These are phyloP conservation scores for Karalla daura DNA, from an alignment of 2,797 vertebrate genomes.

Conservation along the genomic window DNA sequence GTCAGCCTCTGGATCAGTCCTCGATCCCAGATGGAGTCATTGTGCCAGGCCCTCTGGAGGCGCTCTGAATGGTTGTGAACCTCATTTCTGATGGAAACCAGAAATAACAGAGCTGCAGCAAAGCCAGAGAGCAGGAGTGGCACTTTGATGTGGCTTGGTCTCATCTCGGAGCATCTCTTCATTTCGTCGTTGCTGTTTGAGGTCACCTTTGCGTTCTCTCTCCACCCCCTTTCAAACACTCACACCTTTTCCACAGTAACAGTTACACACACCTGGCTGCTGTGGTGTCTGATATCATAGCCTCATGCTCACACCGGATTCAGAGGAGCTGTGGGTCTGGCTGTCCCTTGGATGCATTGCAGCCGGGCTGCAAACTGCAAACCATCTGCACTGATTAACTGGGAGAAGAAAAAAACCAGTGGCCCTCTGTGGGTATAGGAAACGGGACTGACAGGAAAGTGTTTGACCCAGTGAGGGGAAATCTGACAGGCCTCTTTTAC, in stretches of 20 bases:
- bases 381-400: too few relatives aligned
- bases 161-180: constrained; percentile 53
- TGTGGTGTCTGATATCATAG: constrained; percentile 1
- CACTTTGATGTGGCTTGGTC: constrained; percentile 37
- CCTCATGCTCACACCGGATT: neutral
- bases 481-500: neutral
- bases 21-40: constrained; percentile 44
- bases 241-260: neutral
- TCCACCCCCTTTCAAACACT: neutral
- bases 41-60: constrained; percentile 49
- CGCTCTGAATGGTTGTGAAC: constrained; percentile 46
- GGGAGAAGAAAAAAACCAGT: constrained; percentile 3
- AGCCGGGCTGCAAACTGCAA: constrained; percentile 15
- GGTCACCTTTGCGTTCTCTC: neutral
- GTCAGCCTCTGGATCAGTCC: constrained; percentile 67
- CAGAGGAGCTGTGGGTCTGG: neutral
- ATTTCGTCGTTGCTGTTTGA: neutral
- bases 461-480: neutral
- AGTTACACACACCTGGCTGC: fast-evolving
- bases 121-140: neutral
- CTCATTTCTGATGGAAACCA: constrained; percentile 56
- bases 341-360: neutral
- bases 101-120: constrained; percentile 33
- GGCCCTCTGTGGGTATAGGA: neutral
- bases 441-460: constrained; percentile 1